phyloP scores from a whole-genome alignment of 2,113 vertebrate species.

The Carlito syrichta region DNA sequence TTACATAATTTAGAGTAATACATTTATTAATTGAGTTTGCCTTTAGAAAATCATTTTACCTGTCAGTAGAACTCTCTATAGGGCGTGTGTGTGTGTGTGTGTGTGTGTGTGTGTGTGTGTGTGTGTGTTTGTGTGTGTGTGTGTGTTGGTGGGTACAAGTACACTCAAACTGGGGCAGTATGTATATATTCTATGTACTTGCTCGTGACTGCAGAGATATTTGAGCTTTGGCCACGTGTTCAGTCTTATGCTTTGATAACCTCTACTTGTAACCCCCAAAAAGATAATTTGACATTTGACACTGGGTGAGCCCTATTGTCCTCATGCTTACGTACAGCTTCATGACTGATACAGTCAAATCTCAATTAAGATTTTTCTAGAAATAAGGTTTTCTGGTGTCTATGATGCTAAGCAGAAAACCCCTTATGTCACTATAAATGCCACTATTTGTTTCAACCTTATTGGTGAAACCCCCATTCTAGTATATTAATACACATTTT shows the following conservation, averaged over 20 bases:
- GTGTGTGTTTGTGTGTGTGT: not conserved
- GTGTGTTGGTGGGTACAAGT: not conserved
- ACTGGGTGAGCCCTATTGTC: conserved; percentile 56
- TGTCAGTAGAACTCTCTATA: not conserved
- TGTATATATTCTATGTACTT: conserved; percentile 43
- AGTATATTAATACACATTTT: not conserved
- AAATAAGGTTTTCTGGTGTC: conserved; percentile 6
- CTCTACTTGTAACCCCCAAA: conserved; percentile 36
- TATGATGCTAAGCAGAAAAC: not conserved
- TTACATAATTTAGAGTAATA: conserved; percentile 36
- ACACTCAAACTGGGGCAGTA: not conserved
- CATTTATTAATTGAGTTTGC: conserved; percentile 29
- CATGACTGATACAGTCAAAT: conserved; percentile 38
- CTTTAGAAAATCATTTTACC: conserved; percentile 36
- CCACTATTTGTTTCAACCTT: conserved; percentile 27
- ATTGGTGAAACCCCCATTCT: not conserved
- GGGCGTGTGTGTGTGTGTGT: not conserved
- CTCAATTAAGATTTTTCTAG: conserved; percentile 51
- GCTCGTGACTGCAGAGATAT: conserved; percentile 14
- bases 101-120: not conserved
- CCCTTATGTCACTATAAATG: not conserved
- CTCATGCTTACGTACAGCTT: conserved; percentile 47
- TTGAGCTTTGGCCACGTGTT: conserved; percentile 35
- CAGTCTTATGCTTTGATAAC: conserved; percentile 21
- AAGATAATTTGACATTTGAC: conserved; percentile 8